Base-by-base conservation (phyloP, 2,888 invertebrate species). In the Amphipoea lucens region DNA sequence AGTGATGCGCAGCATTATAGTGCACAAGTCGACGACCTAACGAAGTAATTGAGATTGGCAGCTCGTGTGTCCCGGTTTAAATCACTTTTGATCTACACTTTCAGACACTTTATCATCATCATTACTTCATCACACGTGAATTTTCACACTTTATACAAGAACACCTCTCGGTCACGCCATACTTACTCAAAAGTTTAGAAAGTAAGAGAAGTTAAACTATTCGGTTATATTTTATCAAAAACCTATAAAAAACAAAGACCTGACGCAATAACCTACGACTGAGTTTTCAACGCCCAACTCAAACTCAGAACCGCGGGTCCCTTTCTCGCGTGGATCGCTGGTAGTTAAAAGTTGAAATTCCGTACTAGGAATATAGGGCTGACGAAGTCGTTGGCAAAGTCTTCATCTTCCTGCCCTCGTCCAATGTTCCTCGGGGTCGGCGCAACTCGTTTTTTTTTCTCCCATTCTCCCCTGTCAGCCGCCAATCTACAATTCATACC, bases 41-140 rank as follows among this genome's bases (percentile, higher is more conserved):
- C 42, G 29, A 79, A 51, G 51, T 51, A 78, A 76, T 42, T 54
- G 17, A 54, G 67, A 77, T 66, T 54, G 66, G 66, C 76, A 77
- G 66, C 51, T 17, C 57, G 48, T 48, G 9, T 81, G 57, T 20
- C 17, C 40, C 23, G 29, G 23, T 57, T 69, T 68, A 17, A 45
- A 48, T 40, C 20, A 45, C 45, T 45, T 36, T 51, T 14, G 23
- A 76, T 75, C 45, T 45, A 20, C 23, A 36, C 54, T 23, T 12
- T 29, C 20, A 20, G 40, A 29, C 20, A 74, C 23, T 75, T 42
- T 42, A 42, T 23, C 42, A 9, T 5, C n/a, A 60, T 3, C n/a
- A 42, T 29, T n/a, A 45, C 45, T 45, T 11, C 45, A 45, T 12
- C 45, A 45, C 29, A 1, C 20, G 7, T 29, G 0, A 45, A 29